Base-by-base conservation (phyloP, 2,888 invertebrate species). In the Heliconius erato region DNA sequence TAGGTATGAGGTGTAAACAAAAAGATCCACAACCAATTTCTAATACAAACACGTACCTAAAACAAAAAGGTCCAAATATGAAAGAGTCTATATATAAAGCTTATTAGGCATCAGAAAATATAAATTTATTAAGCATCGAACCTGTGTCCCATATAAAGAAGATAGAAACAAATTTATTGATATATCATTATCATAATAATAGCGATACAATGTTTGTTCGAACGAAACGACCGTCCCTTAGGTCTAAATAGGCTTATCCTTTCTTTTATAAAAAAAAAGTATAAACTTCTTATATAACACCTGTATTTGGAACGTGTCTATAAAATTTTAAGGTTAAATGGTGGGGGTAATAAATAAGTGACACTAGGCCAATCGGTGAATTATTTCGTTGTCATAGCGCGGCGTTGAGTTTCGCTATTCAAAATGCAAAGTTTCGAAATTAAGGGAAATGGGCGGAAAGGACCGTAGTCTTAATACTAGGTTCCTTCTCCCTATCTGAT, bases 181-280 rank as follows among this genome's bases (percentile, higher is more conserved):
- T 63, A 26, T 40, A 40, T 76, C 26, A 76, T 76, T 63, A 76
- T 35, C 35, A 76, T 76, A 76, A 63, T 76, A 76, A 74, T 54
- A 74, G 19, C 72, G 44, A 28, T 54, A 54, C 49, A 54, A 54
- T 28, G 40, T 40, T 28, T n/a, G 74, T n/a, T 32, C 23, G 74
- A 35, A 9, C n/a, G 35, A 40, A 40, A 35, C 76, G 74, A 76
- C 63, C 35, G 76, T 76, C 59, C 74, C 74, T 59, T 35, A 76
- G 35, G 12, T 54, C 32, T 59, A n/a, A 35, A 76, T 63, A 63
- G n/a, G 76, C 1, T 63, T 63, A 76, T 76, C 40, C 40, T 76
- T 19, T 63, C 35, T 72, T 26, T 28, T 28, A 16, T 76, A 40
- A 76, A 40, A 63, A 28, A 74, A 63, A 63, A 63, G 26, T 72